These are phyloP conservation scores for Pluvialis apricaria DNA, from an alignment of 2,113 vertebrate species.

Conservation along the genomic window DNA sequence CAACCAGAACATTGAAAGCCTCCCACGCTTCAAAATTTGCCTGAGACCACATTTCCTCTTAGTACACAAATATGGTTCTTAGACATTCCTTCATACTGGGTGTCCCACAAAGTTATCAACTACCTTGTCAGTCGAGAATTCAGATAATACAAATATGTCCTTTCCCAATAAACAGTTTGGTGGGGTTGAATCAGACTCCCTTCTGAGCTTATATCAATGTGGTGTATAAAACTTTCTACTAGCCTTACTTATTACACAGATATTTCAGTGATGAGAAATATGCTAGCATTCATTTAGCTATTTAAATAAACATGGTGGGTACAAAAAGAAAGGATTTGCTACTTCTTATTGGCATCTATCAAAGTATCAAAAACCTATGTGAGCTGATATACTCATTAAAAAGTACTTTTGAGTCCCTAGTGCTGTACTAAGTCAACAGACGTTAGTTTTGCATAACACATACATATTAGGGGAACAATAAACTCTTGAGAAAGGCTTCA, in stretches of 20 bases:
- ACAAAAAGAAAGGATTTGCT: neutral
- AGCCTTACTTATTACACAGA: neutral
- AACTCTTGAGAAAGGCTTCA: neutral
- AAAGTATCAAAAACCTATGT: neutral
- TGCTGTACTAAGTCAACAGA: neutral
- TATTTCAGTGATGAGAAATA: neutral
- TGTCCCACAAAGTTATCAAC: neutral
- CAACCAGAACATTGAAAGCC: neutral
- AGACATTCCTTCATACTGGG: neutral
- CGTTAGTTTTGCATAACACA: neutral
- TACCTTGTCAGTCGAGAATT: neutral
- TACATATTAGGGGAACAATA: neutral
- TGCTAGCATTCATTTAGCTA: neutral
- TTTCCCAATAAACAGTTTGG: neutral
- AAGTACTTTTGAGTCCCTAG: neutral
- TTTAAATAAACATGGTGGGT: neutral
- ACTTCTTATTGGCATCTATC: neutral
- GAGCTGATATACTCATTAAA: neutral
- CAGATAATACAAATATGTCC: neutral
- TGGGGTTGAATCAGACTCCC: neutral
- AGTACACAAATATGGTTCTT: neutral
- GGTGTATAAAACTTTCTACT: neutral
- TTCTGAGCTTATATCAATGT: neutral
- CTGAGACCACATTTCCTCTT: neutral
- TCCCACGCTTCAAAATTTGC: accelerated